These are phyloP conservation scores for Eustalomyia histrio DNA, from an alignment of 2,888 invertebrate genomes.

Conservation along the genomic window DNA sequence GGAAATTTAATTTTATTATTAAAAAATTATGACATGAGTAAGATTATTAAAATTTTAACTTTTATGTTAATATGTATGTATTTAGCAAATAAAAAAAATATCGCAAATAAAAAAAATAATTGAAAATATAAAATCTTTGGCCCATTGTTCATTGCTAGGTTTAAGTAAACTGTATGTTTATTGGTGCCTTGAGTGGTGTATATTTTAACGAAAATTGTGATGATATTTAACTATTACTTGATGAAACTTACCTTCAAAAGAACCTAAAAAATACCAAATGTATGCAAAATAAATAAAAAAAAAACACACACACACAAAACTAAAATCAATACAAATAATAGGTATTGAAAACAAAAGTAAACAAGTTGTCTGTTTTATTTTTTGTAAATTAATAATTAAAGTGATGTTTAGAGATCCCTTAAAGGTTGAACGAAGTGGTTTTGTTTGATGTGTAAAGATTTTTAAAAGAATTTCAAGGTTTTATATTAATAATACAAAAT, in stretches of 20 bases:
- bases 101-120: no score
- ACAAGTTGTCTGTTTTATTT: conserved; percentile 29
- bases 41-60: no score
- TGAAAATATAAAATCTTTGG: no score
- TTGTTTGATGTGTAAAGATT: conserved; percentile 4
- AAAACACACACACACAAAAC: conserved; percentile 8
- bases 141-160: no score
- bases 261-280: conserved; percentile 44
- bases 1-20: no score
- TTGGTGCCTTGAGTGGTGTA: conserved; percentile 41
- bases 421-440: conserved; percentile 30
- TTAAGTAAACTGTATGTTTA: conserved; percentile 27
- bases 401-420: conserved; percentile 25
- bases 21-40: no score
- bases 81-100: no score
- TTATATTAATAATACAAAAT: background rate
- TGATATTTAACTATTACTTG: conserved; percentile 43
- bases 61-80: no score
- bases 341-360: conserved; percentile 53
- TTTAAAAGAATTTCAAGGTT: conserved; percentile 32
- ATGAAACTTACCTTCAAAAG: conserved; percentile 58
- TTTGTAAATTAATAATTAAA: conserved; percentile 58
- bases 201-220: conserved; percentile 9
- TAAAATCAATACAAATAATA: conserved; percentile 1
- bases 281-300: conserved; percentile 35